These are phyloP conservation scores for Cassiopea xamachana DNA, from an alignment of 30 jellyfish, hydroid and myxozoan species.

Conservation along the genomic window DNA sequence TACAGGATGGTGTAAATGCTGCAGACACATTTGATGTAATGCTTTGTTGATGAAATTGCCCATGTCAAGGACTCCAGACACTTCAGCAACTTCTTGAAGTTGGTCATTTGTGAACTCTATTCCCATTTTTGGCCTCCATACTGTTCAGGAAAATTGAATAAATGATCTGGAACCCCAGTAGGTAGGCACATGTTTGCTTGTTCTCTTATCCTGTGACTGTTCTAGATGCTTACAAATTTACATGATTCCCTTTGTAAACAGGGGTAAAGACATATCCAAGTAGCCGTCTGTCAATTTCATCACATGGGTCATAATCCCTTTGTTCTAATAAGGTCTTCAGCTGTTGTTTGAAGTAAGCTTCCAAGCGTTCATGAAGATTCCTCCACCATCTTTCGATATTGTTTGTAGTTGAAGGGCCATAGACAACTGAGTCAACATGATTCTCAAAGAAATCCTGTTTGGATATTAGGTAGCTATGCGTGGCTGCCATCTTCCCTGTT, in stretches of 20 bases:
- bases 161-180: neutral
- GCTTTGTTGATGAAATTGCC: too few relatives aligned
- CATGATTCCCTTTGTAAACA: neutral
- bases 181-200: neutral
- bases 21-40: too few relatives aligned
- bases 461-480: slow-evolving; percentile 50
- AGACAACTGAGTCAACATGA: neutral
- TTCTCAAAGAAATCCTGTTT: neutral
- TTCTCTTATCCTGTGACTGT: neutral
- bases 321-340: neutral
- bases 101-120: neutral
- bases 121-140: neutral
- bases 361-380: slow-evolving; percentile 28
- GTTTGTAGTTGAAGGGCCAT: slow-evolving; percentile 50
- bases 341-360: neutral
- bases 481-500: slow-evolving; percentile 66
- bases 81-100: neutral
- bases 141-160: neutral
- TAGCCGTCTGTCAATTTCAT: neutral
- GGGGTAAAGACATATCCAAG: neutral
- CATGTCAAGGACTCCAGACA: too few relatives aligned
- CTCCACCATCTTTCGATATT: slow-evolving; percentile 49
- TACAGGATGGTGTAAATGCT: too few relatives aligned
- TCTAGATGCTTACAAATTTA: neutral
- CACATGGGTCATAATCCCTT: neutral